These are phyloP conservation scores for Alcedo quadribrachys DNA, from an alignment of 2,797 vertebrate genomes.

Conservation along the genomic window DNA sequence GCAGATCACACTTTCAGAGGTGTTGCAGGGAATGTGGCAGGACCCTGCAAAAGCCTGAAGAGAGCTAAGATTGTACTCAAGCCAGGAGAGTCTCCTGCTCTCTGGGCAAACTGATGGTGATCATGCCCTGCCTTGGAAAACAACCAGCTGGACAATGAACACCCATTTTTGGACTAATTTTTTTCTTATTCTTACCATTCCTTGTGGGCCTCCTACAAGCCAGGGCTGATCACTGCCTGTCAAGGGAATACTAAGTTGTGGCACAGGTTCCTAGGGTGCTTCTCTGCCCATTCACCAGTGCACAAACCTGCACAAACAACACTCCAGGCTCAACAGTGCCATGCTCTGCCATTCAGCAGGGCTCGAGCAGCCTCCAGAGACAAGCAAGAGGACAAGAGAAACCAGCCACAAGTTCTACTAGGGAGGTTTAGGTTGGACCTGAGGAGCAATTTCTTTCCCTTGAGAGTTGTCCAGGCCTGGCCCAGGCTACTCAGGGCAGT, in stretches of 20 bases:
- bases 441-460: background rate
- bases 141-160: background rate
- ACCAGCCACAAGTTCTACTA: too few species aligned
- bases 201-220: background rate
- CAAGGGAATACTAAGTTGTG: accelerated
- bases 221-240: background rate
- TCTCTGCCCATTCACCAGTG: background rate
- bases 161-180: background rate
- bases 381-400: too few species aligned
- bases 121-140: background rate
- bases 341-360: background rate
- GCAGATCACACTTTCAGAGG: background rate
- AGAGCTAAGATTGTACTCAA: background rate
- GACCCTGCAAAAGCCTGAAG: background rate
- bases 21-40: accelerated
- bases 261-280: background rate
- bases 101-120: background rate
- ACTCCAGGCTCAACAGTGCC: background rate
- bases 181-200: background rate
- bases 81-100: background rate
- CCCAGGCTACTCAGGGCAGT: background rate
- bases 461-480: background rate
- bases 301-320: background rate
- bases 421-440: too few species aligned
- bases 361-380: background rate